These are phyloP conservation scores for Drosophila melanica DNA, from an alignment of 1,140 invertebrate genomes.

Conservation along the genomic window DNA sequence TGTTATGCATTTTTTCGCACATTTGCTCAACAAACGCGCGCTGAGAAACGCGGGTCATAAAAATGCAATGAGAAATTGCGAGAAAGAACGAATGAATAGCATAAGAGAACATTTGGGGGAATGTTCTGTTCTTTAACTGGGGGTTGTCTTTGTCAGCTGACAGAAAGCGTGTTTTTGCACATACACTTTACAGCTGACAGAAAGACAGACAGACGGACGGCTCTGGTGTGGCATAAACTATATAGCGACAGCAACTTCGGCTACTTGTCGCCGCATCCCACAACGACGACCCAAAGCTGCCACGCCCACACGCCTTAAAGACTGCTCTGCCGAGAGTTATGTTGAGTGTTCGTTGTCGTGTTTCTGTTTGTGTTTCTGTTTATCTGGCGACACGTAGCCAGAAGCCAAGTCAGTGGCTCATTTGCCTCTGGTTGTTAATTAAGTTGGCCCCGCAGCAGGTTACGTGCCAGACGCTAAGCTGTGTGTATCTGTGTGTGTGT, in stretches of 20 bases:
- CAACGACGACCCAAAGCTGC: background rate
- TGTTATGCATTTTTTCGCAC: slow-evolving; percentile 71
- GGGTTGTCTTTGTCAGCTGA: slow-evolving; percentile 8
- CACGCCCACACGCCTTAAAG: slow-evolving; percentile 3
- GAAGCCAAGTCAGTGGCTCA: slow-evolving; percentile 31
- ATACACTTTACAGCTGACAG: background rate
- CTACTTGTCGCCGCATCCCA: slow-evolving; percentile 35
- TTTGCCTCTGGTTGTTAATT: slow-evolving; percentile 67
- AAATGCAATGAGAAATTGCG: slow-evolving; percentile 57
- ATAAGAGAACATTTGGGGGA: background rate
- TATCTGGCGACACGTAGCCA: slow-evolving; percentile 67
- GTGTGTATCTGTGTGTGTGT: too few species aligned
- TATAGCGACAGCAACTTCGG: slow-evolving; percentile 29
- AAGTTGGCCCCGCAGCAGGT: slow-evolving; percentile 50
- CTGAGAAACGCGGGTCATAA: slow-evolving; percentile 44
- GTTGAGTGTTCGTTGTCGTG: background rate
- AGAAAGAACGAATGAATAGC: background rate
- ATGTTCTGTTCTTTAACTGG: background rate
- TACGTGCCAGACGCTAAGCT: slow-evolving; percentile 52
- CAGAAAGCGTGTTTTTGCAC: background rate
- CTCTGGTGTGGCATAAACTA: slow-evolving; percentile 8
- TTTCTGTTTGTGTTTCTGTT: slow-evolving; percentile 21
- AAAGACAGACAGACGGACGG: too few species aligned
- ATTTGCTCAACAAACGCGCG: slow-evolving; percentile 62
- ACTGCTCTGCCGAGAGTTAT: background rate